Evolutionary conservation across 2,888 invertebrate species (phyloP), one percentile per base, ranked within the genome.

Genomic region (Notocelia uddmanniana): DNA sequence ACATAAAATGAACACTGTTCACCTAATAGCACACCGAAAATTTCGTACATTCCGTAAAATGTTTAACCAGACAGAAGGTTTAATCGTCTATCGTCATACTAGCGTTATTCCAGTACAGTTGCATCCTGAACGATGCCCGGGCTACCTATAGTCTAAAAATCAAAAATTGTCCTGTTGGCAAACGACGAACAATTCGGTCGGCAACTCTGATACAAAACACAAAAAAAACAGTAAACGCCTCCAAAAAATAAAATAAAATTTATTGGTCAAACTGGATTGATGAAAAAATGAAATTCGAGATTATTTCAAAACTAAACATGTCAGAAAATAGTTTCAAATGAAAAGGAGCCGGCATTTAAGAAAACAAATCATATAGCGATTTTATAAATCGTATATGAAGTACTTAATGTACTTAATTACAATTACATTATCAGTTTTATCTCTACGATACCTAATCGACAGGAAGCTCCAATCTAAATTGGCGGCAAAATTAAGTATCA

Each of bases 391-490:
- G n/a, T n/a, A n/a, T n/a, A n/a, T n/a, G n/a, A n/a, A n/a, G n/a
- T n/a, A n/a, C n/a, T n/a, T n/a, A n/a, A n/a, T n/a, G 31, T 31
- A 31, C 5, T 0, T 31, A 31, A 45, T 45, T 45, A 13, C 45
- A 45, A n/a, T 45, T 13, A 45, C 52, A 34, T 52, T 63, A 63
- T 21, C 19, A 31, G 9, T 52, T 18, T 52, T 63, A 63, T 63
- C 63, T 52, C 8, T 11, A 13, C 23, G 71, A 74, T 74, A 77
- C 67, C 31, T 69, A 63, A 69, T 26, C 70, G 68, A 64, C 77
- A 75, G 73, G 69, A 75, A 75, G 75, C 62, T 48, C 52, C 67
- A 41, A n/a, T 59, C 37, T 74, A 73, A 75, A 52, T 59, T 52
- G 34, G 50, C 26, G 52, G 26, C 59, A 52, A 45, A 45, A 45